phyloP scores from a whole-genome alignment of 2,113 vertebrate species.

The Myrmecophaga tridactyla region DNA sequence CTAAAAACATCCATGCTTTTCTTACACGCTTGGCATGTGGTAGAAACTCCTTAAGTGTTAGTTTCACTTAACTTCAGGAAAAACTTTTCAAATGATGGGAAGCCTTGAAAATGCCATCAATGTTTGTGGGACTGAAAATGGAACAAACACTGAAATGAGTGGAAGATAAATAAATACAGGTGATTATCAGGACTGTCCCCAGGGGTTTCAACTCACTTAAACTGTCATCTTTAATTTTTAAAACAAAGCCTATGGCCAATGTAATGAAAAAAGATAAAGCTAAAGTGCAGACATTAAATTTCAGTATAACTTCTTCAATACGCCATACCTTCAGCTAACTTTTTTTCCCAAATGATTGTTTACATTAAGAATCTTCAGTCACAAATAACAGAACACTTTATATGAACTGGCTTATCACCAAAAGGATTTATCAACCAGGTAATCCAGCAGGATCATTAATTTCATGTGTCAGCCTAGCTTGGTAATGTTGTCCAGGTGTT shows the following conservation, averaged over 20 bases:
- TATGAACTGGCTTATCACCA: background rate
- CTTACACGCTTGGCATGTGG: too few relatives aligned
- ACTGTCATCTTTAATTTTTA: background rate
- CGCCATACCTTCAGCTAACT: background rate
- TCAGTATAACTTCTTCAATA: background rate
- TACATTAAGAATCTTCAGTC: background rate
- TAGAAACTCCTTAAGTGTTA: background rate
- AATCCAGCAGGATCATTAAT: background rate
- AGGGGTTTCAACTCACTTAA: background rate
- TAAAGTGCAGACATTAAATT: background rate
- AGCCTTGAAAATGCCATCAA: background rate
- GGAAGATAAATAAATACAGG: background rate
- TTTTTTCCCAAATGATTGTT: background rate
- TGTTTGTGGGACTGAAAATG: background rate
- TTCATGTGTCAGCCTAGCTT: too few relatives aligned
- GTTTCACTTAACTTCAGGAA: background rate
- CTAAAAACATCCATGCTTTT: background rate
- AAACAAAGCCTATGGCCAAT: background rate
- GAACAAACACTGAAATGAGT: background rate
- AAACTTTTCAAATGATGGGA: background rate
- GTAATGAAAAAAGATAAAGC: background rate
- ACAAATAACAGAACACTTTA: background rate
- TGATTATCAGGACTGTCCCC: background rate
- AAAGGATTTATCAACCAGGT: background rate
- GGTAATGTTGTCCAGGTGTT: too few relatives aligned